These are phyloP conservation scores for Leuciscus idus DNA, from an alignment of 2,113 vertebrate genomes.

Conservation along the genomic window DNA sequence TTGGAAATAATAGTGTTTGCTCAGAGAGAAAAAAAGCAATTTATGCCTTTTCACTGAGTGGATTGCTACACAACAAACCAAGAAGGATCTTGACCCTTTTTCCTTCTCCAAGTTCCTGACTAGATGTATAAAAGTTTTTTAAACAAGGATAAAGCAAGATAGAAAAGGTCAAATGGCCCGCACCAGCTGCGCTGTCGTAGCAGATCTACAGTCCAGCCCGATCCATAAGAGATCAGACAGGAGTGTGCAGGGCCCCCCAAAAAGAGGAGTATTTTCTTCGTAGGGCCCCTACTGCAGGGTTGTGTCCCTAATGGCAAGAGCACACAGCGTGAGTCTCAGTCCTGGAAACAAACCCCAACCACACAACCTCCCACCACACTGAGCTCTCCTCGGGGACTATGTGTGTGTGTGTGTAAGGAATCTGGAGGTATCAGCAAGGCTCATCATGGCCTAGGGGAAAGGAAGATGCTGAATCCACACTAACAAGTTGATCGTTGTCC, in stretches of 20 bases:
- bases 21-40: slow-evolving; percentile 8
- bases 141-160: not conserved
- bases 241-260: not conserved
- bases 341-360: slow-evolving; percentile 21
- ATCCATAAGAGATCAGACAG: slow-evolving; percentile 9
- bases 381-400: slow-evolving; percentile 17
- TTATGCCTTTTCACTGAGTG: slow-evolving; percentile 24
- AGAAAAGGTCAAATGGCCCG: not conserved
- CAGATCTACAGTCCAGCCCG: not conserved
- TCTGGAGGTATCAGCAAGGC: slow-evolving; percentile 45
- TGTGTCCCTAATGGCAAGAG: slow-evolving; percentile 22
- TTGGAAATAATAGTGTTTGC: slow-evolving; percentile 38
- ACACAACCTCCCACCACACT: not conserved
- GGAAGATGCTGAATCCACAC: slow-evolving; percentile 38
- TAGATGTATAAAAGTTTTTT: not conserved
- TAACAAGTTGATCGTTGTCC: slow-evolving; percentile 44
- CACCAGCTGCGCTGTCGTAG: not conserved
- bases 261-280: too few relatives aligned
- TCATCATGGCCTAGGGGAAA: slow-evolving; percentile 18
- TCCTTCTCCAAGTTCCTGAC: slow-evolving; percentile 16
- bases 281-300: not conserved
- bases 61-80: not conserved
- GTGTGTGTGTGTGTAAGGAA: slow-evolving; percentile 26
- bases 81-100: slow-evolving; percentile 28
- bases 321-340: not conserved